Evolutionary conservation across 2,113 vertebrate genomes (phyloP).

Genomic region (Vireo altiloquus): DNA sequence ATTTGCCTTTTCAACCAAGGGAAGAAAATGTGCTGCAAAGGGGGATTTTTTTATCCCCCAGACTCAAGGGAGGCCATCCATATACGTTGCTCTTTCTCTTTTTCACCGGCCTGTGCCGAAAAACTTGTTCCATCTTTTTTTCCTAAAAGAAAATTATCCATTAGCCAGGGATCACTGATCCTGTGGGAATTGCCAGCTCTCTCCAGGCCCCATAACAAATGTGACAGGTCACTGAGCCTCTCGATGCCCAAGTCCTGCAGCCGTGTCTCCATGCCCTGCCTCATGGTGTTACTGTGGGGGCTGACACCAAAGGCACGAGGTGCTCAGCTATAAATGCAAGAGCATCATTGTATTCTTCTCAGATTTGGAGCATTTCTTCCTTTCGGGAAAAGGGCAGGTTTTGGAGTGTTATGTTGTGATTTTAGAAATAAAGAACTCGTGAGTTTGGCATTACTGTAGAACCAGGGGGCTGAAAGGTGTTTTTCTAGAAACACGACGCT

Average conservation of each 20-base stretch:
- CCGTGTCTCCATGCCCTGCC: not conserved
- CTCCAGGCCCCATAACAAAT: not conserved
- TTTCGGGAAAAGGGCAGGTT: not conserved
- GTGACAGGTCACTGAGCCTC: not conserved
- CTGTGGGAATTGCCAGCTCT: not conserved
- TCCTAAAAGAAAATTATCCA: too few species aligned
- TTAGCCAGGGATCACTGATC: not conserved
- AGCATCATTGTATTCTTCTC: not conserved
- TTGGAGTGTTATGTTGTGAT: not conserved
- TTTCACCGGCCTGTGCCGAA: not conserved
- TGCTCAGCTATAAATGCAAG: not conserved
- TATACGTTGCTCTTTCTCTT: not conserved
- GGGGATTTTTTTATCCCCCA: not conserved
- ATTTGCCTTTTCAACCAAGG: not conserved
- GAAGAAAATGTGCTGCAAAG: not conserved
- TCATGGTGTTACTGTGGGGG: accelerated
- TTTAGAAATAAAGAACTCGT: not conserved
- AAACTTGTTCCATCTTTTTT: not conserved
- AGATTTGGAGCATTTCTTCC: not conserved
- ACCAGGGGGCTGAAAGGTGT: not conserved
- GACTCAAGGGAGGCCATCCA: not conserved
- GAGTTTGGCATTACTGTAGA: not conserved
- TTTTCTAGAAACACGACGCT: not conserved
- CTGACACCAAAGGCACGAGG: not conserved
- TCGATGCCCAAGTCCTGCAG: not conserved